phyloP scores from a whole-genome alignment of 2,888 invertebrate genomes.

The Bugulina stolonifera region DNA sequence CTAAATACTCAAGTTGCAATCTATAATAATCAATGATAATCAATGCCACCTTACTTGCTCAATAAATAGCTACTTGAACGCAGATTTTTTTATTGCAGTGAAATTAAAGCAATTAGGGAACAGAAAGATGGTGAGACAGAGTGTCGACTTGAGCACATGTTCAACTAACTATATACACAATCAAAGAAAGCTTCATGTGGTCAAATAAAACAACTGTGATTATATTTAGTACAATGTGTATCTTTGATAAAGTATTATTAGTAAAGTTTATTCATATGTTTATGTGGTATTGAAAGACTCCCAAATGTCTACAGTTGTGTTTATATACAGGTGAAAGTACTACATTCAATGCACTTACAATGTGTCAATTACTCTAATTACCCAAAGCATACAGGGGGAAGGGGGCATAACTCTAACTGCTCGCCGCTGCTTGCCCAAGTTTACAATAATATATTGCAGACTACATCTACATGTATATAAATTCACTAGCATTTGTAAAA shows the following conservation, averaged over 20 bases:
- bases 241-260: not conserved
- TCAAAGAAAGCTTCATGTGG: not conserved
- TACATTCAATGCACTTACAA: no score
- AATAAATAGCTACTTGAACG: not conserved
- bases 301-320: not conserved
- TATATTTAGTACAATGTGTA: not conserved
- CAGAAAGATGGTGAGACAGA: not conserved
- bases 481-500: no score
- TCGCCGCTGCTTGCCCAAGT: no score
- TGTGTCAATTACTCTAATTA: no score
- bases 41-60: not conserved
- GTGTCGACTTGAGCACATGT: not conserved
- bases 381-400: no score
- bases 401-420: no score
- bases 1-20: not conserved
- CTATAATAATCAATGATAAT: not conserved
- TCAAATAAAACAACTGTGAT: not conserved
- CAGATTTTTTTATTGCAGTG: not conserved
- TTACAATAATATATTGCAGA: no score
- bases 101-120: not conserved
- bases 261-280: not conserved
- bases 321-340: not conserved
- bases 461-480: no score
- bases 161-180: not conserved
- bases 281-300: not conserved